A percentile compares a stretch with the other conserved stretches of the same genome.
phyloP scores from a whole-genome alignment of 37 sponge, comb jelly and placozoan genomes.

The Crambe crambe region DNA sequence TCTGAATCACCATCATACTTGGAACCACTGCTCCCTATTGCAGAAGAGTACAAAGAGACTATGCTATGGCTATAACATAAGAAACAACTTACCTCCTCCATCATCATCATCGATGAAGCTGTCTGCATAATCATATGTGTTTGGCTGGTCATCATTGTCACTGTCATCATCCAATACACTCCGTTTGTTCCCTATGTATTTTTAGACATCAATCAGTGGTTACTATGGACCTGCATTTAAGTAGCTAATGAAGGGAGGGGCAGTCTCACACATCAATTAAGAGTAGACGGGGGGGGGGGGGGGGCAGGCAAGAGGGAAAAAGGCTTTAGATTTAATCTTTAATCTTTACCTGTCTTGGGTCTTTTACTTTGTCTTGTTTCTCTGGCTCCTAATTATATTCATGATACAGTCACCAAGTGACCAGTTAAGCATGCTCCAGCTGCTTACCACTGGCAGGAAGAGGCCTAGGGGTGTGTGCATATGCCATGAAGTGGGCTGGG shows the following conservation, averaged over 20 bases:
- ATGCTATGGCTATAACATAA: no score
- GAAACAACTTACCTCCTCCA: not conserved
- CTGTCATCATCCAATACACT: conserved; percentile 76
- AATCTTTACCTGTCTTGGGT: not conserved
- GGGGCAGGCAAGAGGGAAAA: no score
- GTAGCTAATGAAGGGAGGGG: no score
- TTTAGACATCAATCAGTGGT: not conserved
- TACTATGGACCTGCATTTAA: not conserved
- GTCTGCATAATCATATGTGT: conserved; percentile 85
- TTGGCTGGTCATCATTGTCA: conserved; percentile 83
- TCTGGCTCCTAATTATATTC: not conserved
- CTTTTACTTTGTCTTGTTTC: conserved; percentile 4
- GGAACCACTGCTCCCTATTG: not conserved
- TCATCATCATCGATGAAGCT: conserved; percentile 80
- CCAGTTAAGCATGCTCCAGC: no score
- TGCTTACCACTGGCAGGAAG: no score
- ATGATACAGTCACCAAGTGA: conserved; percentile 8
- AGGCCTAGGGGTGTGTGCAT: conserved; percentile 64
- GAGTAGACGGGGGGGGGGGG: no score
- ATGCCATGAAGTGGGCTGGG: conserved; percentile 65
- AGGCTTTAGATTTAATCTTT: no score
- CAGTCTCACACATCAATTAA: no score
- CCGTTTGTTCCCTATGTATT: not conserved
- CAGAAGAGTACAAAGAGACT: not conserved
- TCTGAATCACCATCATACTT: conserved; percentile 36